Percentiles rank a stretch among this genome's conserved stretches.
Conservation (phyloP, 2,113 vertebrate genomes). For the Plecturocebus donacophilus region DNA sequence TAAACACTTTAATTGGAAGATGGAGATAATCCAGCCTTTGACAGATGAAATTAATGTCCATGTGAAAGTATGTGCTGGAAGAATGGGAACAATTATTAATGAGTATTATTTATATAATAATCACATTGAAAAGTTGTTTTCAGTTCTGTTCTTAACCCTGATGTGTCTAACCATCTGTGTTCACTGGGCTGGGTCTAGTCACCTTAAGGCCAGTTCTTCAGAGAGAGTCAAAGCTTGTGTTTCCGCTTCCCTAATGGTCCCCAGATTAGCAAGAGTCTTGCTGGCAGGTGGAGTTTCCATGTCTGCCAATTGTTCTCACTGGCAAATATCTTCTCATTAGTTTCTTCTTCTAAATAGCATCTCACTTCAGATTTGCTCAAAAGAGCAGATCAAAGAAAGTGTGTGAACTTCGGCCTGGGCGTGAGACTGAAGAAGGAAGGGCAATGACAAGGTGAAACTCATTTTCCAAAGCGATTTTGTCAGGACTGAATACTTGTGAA, state of each 20-base stretch:
- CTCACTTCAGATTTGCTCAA: conserved; percentile 44
- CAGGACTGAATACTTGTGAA: not conserved
- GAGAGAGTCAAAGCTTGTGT: not conserved
- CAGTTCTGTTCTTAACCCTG: not conserved
- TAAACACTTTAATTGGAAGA: not conserved
- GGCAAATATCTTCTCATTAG: conserved; percentile 3
- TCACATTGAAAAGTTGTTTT: not conserved
- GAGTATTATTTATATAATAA: not conserved
- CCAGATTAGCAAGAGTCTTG: not conserved
- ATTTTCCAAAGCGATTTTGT: not conserved
- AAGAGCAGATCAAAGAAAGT: conserved; percentile 22
- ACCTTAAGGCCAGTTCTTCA: not conserved
- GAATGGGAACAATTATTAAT: not conserved
- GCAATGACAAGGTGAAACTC: not conserved
- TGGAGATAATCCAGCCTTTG: not conserved
- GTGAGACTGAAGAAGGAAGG: not conserved
- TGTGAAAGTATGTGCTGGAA: not conserved
- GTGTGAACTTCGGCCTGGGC: not conserved
- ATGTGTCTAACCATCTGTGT: not conserved
- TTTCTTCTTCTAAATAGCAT: conserved; percentile 6
- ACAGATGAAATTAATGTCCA: not conserved
- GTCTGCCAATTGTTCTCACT: not conserved
- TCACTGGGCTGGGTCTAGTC: not conserved
- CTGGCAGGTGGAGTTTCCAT: not conserved
- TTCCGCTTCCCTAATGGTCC: not conserved